These are phyloP conservation scores for Ariopsis seemanni DNA, from an alignment of 2,113 vertebrate genomes.

Conservation along the genomic window DNA sequence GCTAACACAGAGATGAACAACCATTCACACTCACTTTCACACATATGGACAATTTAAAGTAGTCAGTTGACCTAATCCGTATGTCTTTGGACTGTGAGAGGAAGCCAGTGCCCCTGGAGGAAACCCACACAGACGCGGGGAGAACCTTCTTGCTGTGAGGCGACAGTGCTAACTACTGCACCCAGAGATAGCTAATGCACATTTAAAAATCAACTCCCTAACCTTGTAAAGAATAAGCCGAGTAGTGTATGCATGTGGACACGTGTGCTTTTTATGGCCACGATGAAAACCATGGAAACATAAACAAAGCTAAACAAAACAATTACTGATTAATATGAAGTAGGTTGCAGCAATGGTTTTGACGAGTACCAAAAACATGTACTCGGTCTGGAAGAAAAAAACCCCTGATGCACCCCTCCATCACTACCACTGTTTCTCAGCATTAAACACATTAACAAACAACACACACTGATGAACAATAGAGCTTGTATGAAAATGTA, in stretches of 20 bases:
- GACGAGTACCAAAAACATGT: not conserved
- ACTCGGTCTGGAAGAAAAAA: not conserved
- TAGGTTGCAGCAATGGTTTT: not conserved
- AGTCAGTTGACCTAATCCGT: too few relatives aligned
- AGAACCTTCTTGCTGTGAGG: too few relatives aligned
- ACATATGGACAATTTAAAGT: too few relatives aligned
- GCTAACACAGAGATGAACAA: too few relatives aligned
- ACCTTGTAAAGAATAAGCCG: not conserved
- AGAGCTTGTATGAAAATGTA: not conserved
- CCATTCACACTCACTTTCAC: too few relatives aligned
- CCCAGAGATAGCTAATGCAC: not conserved
- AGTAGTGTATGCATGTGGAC: not conserved
- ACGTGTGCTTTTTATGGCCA: not conserved
- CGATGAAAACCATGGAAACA: not conserved
- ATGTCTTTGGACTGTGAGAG: too few relatives aligned
- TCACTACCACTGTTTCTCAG: not conserved
- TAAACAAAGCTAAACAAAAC: not conserved
- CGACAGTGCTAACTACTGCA: too few relatives aligned
- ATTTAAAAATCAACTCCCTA: not conserved
- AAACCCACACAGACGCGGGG: too few relatives aligned
- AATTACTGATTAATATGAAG: not conserved
- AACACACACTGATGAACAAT: not conserved
- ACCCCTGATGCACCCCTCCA: not conserved
- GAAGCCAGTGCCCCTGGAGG: too few relatives aligned
- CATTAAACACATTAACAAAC: not conserved